phyloP scores from a whole-genome alignment of 2,113 vertebrate species.

The Scophthalmus maximus region DNA sequence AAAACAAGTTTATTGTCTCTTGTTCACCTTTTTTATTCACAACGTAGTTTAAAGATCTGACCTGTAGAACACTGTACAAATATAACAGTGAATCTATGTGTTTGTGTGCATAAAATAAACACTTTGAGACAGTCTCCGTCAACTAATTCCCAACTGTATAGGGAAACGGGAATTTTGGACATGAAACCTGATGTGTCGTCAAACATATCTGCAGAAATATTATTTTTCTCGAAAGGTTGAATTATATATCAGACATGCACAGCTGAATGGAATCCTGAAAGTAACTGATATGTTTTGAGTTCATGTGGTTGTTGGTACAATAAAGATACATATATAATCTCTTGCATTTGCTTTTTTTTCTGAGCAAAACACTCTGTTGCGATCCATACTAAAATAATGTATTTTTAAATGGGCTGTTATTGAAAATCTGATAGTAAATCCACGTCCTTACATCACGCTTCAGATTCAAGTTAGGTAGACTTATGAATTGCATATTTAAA shows the following conservation, averaged over 20 bases:
- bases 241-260: background rate
- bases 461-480: background rate
- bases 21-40: conserved; percentile 39
- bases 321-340: conserved; percentile 8
- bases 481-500: conserved; percentile 28
- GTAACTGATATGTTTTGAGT: background rate
- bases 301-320: background rate
- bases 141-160: background rate
- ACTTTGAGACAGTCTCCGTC: conserved; percentile 4
- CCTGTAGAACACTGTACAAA: conserved; percentile 39
- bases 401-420: background rate
- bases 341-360: background rate
- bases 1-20: conserved; percentile 24
- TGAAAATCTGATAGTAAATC: background rate
- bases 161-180: conserved; percentile 5
- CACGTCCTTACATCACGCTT: background rate
- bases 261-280: background rate
- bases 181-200: background rate
- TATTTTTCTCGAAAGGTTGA: background rate
- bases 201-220: background rate
- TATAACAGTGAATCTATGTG: conserved; percentile 36
- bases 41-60: conserved; percentile 16
- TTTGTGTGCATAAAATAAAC: conserved; percentile 30
- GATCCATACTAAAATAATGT: conserved; percentile 4
- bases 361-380: background rate